Percentiles rank a stretch among this genome's conserved stretches.
These are phyloP conservation scores for Leiothrix lutea DNA, from an alignment of 2,113 vertebrate genomes.

Conservation along the genomic window DNA sequence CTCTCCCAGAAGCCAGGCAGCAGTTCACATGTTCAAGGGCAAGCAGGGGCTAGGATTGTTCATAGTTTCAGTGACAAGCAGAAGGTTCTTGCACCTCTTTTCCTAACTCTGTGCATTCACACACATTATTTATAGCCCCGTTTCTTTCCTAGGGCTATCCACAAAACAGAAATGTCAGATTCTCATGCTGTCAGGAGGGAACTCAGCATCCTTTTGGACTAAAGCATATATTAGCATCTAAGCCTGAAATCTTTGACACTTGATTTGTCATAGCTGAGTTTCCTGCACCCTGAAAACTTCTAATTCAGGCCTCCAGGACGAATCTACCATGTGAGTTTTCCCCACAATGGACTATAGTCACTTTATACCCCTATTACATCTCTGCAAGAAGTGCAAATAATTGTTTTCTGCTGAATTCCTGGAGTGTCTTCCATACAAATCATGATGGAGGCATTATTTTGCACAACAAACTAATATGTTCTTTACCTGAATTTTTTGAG, in stretches of 20 bases:
- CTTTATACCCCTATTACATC: not conserved
- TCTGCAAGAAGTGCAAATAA: not conserved
- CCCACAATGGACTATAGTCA: not conserved
- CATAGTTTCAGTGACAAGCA: not conserved
- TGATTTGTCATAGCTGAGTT: not conserved
- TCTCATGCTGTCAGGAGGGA: not conserved
- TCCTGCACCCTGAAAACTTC: not conserved
- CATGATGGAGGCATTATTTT: not conserved
- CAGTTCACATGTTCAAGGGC: not conserved
- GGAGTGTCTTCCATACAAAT: not conserved
- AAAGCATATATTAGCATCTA: not conserved
- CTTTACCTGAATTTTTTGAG: not conserved
- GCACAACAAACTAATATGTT: rapidly evolving
- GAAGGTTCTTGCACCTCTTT: not conserved
- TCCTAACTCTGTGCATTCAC: not conserved
- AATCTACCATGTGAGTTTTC: not conserved
- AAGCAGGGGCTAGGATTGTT: not conserved
- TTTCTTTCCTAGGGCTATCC: not conserved
- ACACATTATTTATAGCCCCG: not conserved
- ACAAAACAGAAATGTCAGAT: conserved; percentile 7
- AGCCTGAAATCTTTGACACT: not conserved
- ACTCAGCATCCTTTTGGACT: not conserved
- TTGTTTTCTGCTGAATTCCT: not conserved
- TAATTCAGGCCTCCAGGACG: not conserved
- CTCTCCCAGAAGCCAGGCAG: not conserved